Evolutionary conservation across 2,113 vertebrate genomes (phyloP).

Genomic region (Paratilapia polleni): DNA sequence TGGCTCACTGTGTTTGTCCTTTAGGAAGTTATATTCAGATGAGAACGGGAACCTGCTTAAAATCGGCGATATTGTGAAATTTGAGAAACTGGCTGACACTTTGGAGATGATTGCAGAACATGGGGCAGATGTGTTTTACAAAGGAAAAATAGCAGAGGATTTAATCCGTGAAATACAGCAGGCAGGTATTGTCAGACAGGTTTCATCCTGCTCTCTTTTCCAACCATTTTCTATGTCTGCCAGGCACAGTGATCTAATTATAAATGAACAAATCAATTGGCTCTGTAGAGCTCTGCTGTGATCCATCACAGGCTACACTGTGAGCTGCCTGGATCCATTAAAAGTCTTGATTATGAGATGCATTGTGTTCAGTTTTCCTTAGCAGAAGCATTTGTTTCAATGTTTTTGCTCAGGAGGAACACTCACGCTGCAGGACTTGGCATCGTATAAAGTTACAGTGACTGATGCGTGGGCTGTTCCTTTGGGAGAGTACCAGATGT

Average conservation of each 20-base stretch:
- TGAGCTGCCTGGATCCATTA: neutral
- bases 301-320: constrained; percentile 26
- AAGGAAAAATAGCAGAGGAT: constrained; percentile 77
- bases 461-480: constrained; percentile 77
- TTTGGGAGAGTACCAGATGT: constrained; percentile 80
- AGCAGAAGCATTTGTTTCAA: constrained; percentile 6
- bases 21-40: constrained; percentile 70
- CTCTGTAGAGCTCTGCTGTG: constrained; percentile 2
- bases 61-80: constrained; percentile 76
- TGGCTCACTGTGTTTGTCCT: neutral
- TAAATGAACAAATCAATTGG: constrained; percentile 37
- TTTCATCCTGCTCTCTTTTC: constrained; percentile 26
- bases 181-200: constrained; percentile 78
- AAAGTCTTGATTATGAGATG: neutral
- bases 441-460: constrained; percentile 75
- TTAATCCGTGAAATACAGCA: constrained; percentile 82
- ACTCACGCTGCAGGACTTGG: constrained; percentile 83
- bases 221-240: neutral
- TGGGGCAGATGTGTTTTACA: constrained; percentile 84
- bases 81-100: constrained; percentile 83
- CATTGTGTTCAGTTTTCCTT: constrained; percentile 8
- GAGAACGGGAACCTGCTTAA: constrained; percentile 69
- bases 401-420: constrained; percentile 74
- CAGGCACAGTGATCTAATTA: constrained; percentile 28
- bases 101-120: constrained; percentile 80